A percentile compares a stretch with the other conserved stretches of the same genome.
These are phyloP conservation scores for Himalopsyche kuldschensis DNA, from an alignment of 2,888 invertebrate genomes.

Conservation along the genomic window DNA sequence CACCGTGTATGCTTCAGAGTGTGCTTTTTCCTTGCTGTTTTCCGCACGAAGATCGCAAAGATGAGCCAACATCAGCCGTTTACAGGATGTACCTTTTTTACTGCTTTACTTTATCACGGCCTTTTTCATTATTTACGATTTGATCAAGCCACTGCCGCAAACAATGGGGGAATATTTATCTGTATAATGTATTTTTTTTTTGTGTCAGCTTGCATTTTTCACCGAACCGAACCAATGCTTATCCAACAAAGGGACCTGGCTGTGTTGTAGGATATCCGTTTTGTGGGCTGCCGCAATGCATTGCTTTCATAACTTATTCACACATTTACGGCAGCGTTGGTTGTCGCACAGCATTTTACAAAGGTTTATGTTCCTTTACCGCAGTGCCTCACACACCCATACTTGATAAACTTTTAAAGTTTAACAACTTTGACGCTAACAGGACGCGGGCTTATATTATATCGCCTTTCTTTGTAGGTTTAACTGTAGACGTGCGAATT, in stretches of 20 bases:
- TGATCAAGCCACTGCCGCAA: too few relatives aligned
- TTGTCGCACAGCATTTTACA: not conserved
- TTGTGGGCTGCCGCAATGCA: not conserved
- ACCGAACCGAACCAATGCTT: not conserved
- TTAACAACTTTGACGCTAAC: not conserved
- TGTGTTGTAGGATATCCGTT: not conserved
- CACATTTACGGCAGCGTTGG: not conserved
- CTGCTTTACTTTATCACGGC: too few relatives aligned
- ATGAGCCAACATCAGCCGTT: too few relatives aligned
- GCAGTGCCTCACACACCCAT: not conserved
- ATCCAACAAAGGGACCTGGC: not conserved
- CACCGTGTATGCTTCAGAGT: too few relatives aligned
- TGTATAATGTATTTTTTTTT: too few relatives aligned
- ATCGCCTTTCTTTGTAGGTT: not conserved
- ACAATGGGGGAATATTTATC: too few relatives aligned
- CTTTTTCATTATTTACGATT: too few relatives aligned
- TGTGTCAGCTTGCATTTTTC: too few relatives aligned
- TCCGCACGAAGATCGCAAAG: too few relatives aligned
- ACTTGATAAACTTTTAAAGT: not conserved
- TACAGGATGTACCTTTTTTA: too few relatives aligned
- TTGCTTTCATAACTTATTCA: not conserved
- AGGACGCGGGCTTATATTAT: not conserved
- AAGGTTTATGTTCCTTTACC: not conserved
- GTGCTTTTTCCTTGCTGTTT: too few relatives aligned
- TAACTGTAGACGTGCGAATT: not conserved